These are phyloP conservation scores for Thereva unica DNA, from an alignment of 2,888 invertebrate genomes.

Conservation along the genomic window DNA sequence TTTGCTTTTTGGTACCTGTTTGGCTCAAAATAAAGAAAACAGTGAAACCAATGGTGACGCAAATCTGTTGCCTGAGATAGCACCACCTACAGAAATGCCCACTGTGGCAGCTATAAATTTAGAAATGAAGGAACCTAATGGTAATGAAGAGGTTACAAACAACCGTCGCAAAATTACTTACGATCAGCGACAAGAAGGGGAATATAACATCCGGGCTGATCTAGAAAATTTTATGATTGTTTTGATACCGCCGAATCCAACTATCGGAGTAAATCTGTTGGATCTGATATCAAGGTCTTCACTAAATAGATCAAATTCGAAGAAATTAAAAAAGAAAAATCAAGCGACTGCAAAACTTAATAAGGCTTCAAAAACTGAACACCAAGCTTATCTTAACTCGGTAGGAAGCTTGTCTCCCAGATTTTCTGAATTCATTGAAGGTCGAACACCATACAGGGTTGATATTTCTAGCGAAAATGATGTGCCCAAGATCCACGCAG, in stretches of 20 bases:
- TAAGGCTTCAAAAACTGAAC: background rate
- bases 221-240: conserved; percentile 75
- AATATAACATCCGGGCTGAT: conserved; percentile 72
- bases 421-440: conserved; percentile 64
- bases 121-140: no score
- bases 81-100: no score
- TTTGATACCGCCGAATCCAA: conserved; percentile 62
- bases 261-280: conserved; percentile 49
- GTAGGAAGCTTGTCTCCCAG: background rate
- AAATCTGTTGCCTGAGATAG: no score
- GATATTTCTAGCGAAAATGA: conserved; percentile 60
- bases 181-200: conserved; percentile 78
- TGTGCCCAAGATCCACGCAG: conserved; percentile 2
- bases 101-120: no score
- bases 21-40: no score
- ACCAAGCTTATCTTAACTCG: background rate
- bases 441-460: conserved; percentile 70
- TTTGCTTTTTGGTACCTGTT: no score
- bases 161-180: conserved; percentile 51
- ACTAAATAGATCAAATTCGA: conserved; percentile 46
- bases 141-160: conserved; percentile 22
- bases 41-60: no score
- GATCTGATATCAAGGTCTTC: conserved; percentile 52
- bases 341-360: conserved; percentile 41
- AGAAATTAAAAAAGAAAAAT: conserved; percentile 7